phyloP scores from a whole-genome alignment of 2,888 invertebrate genomes.

The Microctonus brassicae region DNA sequence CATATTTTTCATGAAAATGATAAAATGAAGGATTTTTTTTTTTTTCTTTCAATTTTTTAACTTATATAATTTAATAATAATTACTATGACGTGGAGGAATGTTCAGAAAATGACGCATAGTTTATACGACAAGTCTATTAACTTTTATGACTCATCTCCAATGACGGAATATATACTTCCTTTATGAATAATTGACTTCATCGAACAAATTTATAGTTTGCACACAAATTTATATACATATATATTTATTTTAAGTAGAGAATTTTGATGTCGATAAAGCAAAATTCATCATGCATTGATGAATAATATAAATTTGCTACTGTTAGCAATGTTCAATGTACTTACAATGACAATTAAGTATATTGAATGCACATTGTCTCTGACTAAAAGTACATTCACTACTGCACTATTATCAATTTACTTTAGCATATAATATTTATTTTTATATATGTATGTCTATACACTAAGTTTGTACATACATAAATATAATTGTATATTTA shows the following conservation, averaged over 20 bases:
- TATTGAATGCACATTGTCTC: conserved; percentile 12
- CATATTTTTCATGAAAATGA: too few relatives aligned
- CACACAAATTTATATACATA: neutral
- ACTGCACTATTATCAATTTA: neutral
- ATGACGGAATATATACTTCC: neutral
- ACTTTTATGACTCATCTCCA: neutral
- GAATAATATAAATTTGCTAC: neutral
- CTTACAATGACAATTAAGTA: conserved; percentile 8
- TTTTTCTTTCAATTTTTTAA: neutral
- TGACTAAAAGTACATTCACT: neutral
- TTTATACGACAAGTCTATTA: neutral
- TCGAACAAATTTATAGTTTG: neutral
- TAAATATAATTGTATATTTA: neutral
- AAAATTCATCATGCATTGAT: neutral
- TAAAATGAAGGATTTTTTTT: too few relatives aligned
- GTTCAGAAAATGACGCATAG: neutral
- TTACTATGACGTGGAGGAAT: neutral
- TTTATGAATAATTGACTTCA: neutral
- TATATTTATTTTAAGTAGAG: neutral
- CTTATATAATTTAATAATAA: neutral
- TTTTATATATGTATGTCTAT: neutral
- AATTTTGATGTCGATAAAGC: neutral
- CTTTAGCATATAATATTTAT: too few relatives aligned
- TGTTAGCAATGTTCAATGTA: neutral
- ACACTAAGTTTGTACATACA: neutral